Evolutionary conservation across 2,113 vertebrate species (phyloP), one percentile per base, ranked within the genome.

Genomic region (Falcunculus frontatus): DNA sequence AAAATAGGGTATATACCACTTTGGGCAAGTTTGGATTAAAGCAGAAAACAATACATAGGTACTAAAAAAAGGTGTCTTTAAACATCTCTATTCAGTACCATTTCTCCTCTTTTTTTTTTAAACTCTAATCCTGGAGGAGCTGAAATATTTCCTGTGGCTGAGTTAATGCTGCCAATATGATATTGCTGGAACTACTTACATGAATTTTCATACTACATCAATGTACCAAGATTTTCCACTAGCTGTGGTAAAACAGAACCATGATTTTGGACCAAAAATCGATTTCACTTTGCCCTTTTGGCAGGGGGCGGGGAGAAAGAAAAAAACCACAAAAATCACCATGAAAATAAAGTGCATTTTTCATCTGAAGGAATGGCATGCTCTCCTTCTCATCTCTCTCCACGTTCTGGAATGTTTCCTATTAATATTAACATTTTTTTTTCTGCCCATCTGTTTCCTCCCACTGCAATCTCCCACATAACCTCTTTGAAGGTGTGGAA

Each of bases 401-500:
- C 30, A 8, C 44, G 68, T 75, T 91, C 69, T 55, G 26, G 33
- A 94, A 56, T 67, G 37, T 60, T 82, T 87, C 68, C 68, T 87
- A 64, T 95, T 78, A 78, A 79, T 64, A 75, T 73, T 76, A 93
- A 79, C 19, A 1, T 37, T 46, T 67, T 35, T 87, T 87, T 85
- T 90, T 69, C 90, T 88, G 63, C 59, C 79, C 57, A 86, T 79
- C 72, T 84, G 78, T 93, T 89, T 77, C 73, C 80, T 93, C 76
- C 63, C 46, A 67, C 72, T 75, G n/a, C 84, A 87, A 94, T 94
- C 82, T 94, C 93, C 84, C 49, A 91, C 62, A 46, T 67, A 88
- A 85, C 70, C 73, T 88, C 79, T 84, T 86, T 90, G 68, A 75
- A 88, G 75, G 77, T 81, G 65, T 63, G 41, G 77, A 95, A 84